Conservation (phyloP, 2,888 invertebrate genomes). For the Hedya salicella region DNA sequence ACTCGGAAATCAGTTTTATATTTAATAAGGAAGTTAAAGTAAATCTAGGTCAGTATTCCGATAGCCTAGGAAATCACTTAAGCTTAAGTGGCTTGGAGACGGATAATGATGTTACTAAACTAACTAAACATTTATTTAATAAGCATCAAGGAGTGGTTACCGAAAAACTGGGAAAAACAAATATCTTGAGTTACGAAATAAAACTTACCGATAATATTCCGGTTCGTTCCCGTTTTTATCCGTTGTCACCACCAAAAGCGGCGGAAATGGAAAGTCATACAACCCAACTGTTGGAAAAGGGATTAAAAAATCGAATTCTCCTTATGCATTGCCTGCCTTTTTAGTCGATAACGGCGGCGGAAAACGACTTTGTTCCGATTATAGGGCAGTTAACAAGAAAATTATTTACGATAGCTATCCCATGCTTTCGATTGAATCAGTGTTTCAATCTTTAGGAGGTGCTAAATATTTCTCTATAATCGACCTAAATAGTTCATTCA, state of each 20-base stretch:
- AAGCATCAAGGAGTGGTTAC: constrained; percentile 11
- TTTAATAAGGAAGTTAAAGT: no score
- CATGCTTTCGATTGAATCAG: constrained; percentile 7
- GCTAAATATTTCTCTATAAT: constrained; percentile 2
- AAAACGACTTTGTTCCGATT: constrained; percentile 6
- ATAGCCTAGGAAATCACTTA: no score
- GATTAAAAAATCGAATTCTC: no score
- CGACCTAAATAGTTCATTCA: constrained; percentile 1
- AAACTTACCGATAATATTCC: constrained; percentile 5
- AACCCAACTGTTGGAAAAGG: no score
- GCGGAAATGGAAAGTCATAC: no score
- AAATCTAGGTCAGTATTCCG: no score
- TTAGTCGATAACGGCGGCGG: background rate
- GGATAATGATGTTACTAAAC: no score
- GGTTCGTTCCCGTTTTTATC: constrained; percentile 11
- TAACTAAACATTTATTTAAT: background rate
- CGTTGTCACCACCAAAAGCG: constrained; percentile 6
- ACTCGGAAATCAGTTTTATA: no score
- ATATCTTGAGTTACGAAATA: constrained; percentile 13
- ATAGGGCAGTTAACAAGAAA: background rate
- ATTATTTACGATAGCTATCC: no score
- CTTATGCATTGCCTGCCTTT: no score
- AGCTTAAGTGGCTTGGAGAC: no score
- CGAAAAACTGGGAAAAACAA: constrained; percentile 1
- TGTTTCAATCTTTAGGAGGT: constrained; percentile 2